Conservation (phyloP, 2,113 vertebrate species). For the Cygnus atratus region DNA sequence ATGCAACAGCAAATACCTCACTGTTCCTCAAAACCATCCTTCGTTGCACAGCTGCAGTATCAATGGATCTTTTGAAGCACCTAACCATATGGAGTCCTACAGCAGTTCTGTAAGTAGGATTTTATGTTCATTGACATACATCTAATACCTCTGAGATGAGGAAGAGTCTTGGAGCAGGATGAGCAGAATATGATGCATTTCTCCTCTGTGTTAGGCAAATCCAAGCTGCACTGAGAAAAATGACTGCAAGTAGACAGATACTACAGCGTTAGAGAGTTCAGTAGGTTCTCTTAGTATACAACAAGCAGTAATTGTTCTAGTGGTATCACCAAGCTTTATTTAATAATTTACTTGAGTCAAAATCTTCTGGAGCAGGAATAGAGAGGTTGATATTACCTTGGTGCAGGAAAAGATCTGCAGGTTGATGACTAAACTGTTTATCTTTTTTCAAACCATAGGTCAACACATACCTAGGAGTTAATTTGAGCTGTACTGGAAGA, state of each 20-base stretch:
- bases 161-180: background rate
- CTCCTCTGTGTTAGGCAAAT: background rate
- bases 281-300: background rate
- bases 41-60: conserved; percentile 47
- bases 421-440: background rate
- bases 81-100: background rate
- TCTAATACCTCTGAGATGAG: background rate
- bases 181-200: background rate
- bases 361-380: background rate
- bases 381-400: rapidly evolving
- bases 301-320: background rate
- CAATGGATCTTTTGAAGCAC: conserved; percentile 57
- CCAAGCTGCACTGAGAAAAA: background rate
- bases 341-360: background rate
- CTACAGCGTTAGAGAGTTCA: background rate
- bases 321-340: background rate
- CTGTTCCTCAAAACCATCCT: conserved; percentile 73
- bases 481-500: background rate
- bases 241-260: background rate
- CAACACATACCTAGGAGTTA: background rate
- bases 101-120: conserved; percentile 71
- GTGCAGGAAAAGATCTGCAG: background rate
- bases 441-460: background rate
- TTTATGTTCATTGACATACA: background rate
- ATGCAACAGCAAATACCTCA: conserved; percentile 77